Evolutionary conservation across 2,113 vertebrate species (phyloP).

Genomic region (Macquaria ambigua): DNA sequence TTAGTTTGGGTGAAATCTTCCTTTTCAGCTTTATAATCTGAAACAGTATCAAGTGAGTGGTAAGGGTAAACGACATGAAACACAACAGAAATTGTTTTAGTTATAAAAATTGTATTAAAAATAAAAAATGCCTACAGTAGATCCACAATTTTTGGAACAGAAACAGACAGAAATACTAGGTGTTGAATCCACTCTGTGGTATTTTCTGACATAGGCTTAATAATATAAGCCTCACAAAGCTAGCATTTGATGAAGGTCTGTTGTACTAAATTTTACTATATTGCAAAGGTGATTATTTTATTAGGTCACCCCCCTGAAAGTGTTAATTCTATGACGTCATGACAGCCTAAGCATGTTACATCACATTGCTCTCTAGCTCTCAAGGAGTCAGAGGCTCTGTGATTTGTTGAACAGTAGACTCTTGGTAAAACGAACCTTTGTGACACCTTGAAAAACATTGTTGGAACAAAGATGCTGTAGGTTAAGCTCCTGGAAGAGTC

Average conservation of each 20-base stretch:
- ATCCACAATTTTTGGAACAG: background rate
- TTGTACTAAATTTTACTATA: background rate
- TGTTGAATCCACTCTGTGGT: background rate
- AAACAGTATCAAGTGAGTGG: background rate
- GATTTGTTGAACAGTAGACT: background rate
- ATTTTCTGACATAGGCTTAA: background rate
- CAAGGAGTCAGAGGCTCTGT: background rate
- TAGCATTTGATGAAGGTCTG: background rate
- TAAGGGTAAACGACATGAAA: background rate
- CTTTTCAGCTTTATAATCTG: background rate
- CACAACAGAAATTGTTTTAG: background rate
- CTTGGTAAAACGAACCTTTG: background rate
- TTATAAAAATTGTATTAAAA: background rate
- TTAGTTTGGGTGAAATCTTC: constrained; percentile 6
- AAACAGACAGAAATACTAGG: background rate
- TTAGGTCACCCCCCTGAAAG: background rate
- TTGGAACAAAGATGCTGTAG: background rate
- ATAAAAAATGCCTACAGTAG: too few species aligned
- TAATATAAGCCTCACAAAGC: background rate
- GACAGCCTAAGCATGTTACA: background rate
- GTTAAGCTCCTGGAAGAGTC: background rate
- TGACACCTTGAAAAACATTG: background rate
- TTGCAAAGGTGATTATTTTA: background rate
- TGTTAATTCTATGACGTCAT: background rate
- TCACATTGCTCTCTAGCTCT: background rate